A percentile compares a stretch with the other conserved stretches of the same genome.
Conservation (phyloP, 1,140 invertebrate species). For the Drusus annulatus region DNA sequence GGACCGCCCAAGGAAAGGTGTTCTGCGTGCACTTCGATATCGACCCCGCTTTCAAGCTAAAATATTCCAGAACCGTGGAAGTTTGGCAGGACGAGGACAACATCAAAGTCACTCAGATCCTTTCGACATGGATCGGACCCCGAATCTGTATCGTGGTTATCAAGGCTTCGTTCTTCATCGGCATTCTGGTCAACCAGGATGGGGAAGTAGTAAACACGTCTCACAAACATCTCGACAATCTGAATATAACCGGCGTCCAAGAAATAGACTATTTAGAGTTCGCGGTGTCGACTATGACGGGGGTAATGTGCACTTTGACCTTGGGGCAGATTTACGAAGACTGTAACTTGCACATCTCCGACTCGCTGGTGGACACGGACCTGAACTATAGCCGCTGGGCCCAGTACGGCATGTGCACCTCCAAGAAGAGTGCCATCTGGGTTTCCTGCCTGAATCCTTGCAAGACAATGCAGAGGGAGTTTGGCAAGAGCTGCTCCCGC, state of each 20-base stretch:
- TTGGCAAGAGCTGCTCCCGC: neutral
- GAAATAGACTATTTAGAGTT: conserved; percentile 13
- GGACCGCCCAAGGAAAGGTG: neutral
- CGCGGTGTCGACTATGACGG: conserved; percentile 19
- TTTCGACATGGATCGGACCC: neutral
- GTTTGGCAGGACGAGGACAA: conserved; percentile 38
- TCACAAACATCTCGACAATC: conserved; percentile 9
- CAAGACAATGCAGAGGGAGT: neutral
- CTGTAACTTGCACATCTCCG: neutral
- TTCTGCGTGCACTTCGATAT: conserved; percentile 15
- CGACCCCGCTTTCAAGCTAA: neutral
- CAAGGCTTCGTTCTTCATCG: conserved; percentile 35
- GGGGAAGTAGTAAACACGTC: neutral
- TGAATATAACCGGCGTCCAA: conserved; percentile 31
- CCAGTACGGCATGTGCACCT: conserved; percentile 29
- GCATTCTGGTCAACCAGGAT: neutral
- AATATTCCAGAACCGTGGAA: neutral
- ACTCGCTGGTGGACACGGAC: conserved; percentile 14
- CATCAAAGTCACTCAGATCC: conserved; percentile 14
- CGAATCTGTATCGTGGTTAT: conserved; percentile 16
- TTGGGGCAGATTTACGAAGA: neutral
- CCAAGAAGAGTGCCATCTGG: conserved; percentile 32
- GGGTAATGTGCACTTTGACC: neutral
- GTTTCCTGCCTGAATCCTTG: conserved; percentile 33
- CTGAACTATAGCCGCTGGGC: conserved; percentile 24